Evolutionary conservation across 2,113 vertebrate genomes (phyloP).

Genomic region (Rousettus leschenaultii): DNA sequence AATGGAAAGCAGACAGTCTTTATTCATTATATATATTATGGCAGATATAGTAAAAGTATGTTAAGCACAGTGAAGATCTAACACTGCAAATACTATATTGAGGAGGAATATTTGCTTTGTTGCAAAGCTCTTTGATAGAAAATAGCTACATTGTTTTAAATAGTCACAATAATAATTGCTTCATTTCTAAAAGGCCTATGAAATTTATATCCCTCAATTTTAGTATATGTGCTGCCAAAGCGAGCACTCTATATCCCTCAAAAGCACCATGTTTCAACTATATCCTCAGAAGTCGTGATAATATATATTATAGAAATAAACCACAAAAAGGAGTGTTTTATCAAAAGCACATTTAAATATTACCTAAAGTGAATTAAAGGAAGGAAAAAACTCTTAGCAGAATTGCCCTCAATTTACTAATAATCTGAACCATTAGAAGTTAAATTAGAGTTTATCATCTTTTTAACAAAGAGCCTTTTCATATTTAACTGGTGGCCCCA

Average conservation of each 20-base stretch:
- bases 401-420: not conserved
- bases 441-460: conserved; percentile 23
- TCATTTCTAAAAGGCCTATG: conserved; percentile 1
- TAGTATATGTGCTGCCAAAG: no score
- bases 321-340: not conserved
- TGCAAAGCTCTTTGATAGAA: conserved; percentile 8
- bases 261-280: not conserved
- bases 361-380: not conserved
- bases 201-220: not conserved
- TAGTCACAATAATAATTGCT: not conserved
- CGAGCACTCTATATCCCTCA: not conserved
- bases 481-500: conserved; percentile 50
- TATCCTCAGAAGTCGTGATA: not conserved
- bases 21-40: conserved; percentile 10
- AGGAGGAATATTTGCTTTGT: not conserved
- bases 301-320: conserved; percentile 3
- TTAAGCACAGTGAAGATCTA: not conserved
- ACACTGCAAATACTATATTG: not conserved
- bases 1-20: conserved; percentile 56
- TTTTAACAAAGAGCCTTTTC: conserved; percentile 60
- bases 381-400: not conserved
- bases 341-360: not conserved
- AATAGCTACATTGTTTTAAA: conserved; percentile 39
- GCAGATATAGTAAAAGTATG: conserved; percentile 47
- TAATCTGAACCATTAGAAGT: not conserved